phyloP scores from a whole-genome alignment of 2,888 invertebrate genomes.

The Eretmocerus hayati region DNA sequence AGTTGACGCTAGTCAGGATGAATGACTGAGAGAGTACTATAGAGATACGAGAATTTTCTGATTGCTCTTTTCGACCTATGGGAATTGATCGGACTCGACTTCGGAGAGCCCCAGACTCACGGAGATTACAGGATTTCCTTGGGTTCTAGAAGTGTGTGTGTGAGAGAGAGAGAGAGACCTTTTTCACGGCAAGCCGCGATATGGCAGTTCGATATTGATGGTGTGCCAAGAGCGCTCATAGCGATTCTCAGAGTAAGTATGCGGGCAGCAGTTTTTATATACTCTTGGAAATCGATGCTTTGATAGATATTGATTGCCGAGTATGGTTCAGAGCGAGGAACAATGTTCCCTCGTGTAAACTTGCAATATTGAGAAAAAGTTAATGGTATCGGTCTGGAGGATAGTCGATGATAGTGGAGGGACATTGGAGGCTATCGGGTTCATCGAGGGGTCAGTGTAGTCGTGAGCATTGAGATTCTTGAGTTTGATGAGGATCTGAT shows the following conservation, averaged over 20 bases:
- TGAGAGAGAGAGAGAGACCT: no score
- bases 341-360: no score
- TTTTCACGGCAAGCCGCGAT: neutral
- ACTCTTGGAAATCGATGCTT: neutral
- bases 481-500: no score
- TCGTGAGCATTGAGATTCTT: no score
- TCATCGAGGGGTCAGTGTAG: no score
- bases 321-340: no score
- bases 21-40: slow-evolving; percentile 17
- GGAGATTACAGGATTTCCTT: slow-evolving; percentile 17
- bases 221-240: neutral
- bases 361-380: no score
- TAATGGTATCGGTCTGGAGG: no score
- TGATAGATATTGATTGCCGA: no score
- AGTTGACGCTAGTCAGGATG: slow-evolving; percentile 18
- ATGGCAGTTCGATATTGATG: neutral
- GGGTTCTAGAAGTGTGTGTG: neutral
- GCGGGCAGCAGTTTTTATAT: neutral
- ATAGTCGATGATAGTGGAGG: no score
- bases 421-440: no score
- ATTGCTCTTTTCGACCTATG: slow-evolving; percentile 12
- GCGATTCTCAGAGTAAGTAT: no score
- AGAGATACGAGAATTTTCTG: slow-evolving; percentile 11
- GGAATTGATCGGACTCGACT: slow-evolving; percentile 1
- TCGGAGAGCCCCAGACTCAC: neutral